phyloP scores from a whole-genome alignment of 35 echinoderm and acorn worm species.

The Diadema setosum region DNA sequence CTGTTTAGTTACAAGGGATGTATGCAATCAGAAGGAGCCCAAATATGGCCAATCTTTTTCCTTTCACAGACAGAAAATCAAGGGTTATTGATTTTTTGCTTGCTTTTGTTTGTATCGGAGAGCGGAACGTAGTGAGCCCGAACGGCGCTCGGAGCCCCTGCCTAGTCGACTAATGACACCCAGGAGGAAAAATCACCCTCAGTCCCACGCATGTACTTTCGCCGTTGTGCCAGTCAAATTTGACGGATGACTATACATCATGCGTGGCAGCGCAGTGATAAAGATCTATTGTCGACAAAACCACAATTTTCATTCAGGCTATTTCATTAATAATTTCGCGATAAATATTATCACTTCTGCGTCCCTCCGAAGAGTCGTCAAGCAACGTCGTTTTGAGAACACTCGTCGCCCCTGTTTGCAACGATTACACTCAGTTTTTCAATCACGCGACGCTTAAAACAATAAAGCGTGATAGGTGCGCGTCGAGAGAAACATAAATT shows the following conservation, averaged over 20 bases:
- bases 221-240: neutral
- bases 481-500: neutral
- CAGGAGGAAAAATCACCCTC: neutral
- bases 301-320: conserved; percentile 3
- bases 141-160: neutral
- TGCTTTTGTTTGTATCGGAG: too few relatives aligned
- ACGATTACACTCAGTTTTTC: neutral
- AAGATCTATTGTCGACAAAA: neutral
- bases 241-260: neutral
- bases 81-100: too few relatives aligned
- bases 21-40: too few relatives aligned
- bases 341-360: neutral
- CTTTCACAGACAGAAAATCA: too few relatives aligned
- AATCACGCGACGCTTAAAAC: neutral
- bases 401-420: neutral
- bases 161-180: neutral
- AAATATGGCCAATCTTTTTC: too few relatives aligned
- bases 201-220: neutral
- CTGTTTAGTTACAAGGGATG: too few relatives aligned
- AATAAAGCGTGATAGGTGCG: neutral
- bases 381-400: neutral
- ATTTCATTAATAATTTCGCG: neutral
- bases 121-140: too few relatives aligned
- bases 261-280: neutral
- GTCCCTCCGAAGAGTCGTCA: neutral